These are phyloP conservation scores for Trematomus loennbergii DNA, from an alignment of 2,113 vertebrate genomes.

Conservation along the genomic window DNA sequence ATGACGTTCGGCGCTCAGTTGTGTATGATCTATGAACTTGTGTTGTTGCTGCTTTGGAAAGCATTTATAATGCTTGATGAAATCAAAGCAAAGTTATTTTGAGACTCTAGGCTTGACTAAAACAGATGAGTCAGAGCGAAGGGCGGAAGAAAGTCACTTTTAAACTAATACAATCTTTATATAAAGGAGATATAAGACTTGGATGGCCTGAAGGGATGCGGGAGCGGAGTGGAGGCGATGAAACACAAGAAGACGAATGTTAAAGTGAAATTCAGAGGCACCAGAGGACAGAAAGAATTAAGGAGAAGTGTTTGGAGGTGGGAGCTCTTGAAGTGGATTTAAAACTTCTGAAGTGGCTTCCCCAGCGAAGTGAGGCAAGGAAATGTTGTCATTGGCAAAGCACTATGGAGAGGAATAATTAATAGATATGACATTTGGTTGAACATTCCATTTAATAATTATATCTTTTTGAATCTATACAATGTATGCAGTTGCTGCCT, in stretches of 20 bases:
- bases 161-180: slow-evolving; percentile 52
- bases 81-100: slow-evolving; percentile 38
- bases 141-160: slow-evolving; percentile 37
- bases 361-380: background rate
- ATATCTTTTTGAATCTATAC: slow-evolving; percentile 28
- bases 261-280: slow-evolving; percentile 51
- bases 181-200: slow-evolving; percentile 55
- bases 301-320: slow-evolving; percentile 42
- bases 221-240: slow-evolving; percentile 21
- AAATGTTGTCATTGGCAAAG: slow-evolving; percentile 37
- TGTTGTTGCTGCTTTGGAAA: slow-evolving; percentile 4
- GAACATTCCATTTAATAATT: slow-evolving; percentile 43
- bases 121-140: slow-evolving; percentile 45
- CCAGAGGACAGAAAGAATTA: slow-evolving; percentile 36
- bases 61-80: slow-evolving; percentile 21
- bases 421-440: slow-evolving; percentile 39
- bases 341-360: slow-evolving; percentile 37
- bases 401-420: background rate
- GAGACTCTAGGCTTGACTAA: slow-evolving; percentile 20
- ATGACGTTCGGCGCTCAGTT: background rate
- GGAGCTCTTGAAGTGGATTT: slow-evolving; percentile 44
- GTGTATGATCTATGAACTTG: background rate
- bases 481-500: slow-evolving; percentile 32
- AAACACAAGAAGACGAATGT: slow-evolving; percentile 55
- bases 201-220: slow-evolving; percentile 57